Percentiles rank a stretch among this genome's conserved stretches.
These are phyloP conservation scores for Callithrix jacchus DNA, from an alignment of 2,113 vertebrate species.

Conservation along the genomic window DNA sequence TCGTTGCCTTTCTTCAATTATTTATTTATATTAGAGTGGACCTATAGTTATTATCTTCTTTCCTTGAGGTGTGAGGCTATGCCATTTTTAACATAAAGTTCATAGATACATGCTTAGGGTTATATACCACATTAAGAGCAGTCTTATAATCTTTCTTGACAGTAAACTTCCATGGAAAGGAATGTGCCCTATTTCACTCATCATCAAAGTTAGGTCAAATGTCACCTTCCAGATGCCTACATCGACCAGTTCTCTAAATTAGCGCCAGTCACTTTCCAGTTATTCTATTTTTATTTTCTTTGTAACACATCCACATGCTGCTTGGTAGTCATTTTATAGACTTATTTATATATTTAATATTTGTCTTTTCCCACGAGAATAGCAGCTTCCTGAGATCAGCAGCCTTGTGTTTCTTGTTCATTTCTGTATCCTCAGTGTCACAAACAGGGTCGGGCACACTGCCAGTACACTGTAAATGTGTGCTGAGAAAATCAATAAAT, in stretches of 20 bases:
- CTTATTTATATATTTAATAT: neutral
- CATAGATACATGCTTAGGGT: neutral
- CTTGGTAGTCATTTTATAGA: neutral
- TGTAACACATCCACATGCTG: neutral
- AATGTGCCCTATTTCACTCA: neutral
- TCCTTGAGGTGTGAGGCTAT: neutral
- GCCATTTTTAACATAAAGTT: neutral
- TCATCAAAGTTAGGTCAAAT: neutral
- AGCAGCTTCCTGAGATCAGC: neutral
- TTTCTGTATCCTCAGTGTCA: neutral
- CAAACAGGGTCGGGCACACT: neutral
- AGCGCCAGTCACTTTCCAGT: neutral
- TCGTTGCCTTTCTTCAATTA: neutral
- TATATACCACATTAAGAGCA: neutral
- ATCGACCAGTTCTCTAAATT: neutral
- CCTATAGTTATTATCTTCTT: neutral
- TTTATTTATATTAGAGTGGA: neutral
- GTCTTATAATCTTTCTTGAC: neutral
- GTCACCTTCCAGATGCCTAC: neutral
- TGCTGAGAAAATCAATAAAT: conserved; percentile 14
- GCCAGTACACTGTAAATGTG: neutral
- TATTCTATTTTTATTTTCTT: conserved; percentile 27
- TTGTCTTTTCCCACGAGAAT: neutral
- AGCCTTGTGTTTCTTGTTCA: neutral
- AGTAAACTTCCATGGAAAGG: neutral